Base-by-base conservation (phyloP, 2,797 vertebrate species). In the Macropus fuliginosus region DNA sequence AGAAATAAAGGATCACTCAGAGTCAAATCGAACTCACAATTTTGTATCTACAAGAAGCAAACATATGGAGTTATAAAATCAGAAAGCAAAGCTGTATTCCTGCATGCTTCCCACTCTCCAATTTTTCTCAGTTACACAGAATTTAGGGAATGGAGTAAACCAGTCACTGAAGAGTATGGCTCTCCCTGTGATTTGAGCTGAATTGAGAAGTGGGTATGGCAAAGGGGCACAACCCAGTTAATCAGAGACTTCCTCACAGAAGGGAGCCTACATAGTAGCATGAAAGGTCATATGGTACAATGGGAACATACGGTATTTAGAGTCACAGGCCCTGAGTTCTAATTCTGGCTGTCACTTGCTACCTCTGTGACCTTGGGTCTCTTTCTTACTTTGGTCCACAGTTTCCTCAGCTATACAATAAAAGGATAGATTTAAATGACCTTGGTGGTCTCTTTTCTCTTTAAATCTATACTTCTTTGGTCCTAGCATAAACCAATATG, bases 231-330 rank as follows among this genome's bases (percentile, higher is more conserved):
- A 34, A 13, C 12, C 4, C 13, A 87, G 21, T 87, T 87, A 50
- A 87, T 87, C 40, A 87, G 3, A 21, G 9, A 0, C 74, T 87
- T 50, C 21, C 21, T 34, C 54, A 0, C 0, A 21, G 59, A 46
- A 16, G n/a, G 0, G 2, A 46, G 27, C 40, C 24, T 40, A 4
- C 0, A 56, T 4, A 10, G 13, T 6, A 90, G 13, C 0, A 0
- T 0, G 40, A 54, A n/a, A 89, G 56, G 21, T 28, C 1, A 2
- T 3, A 54, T 28, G 0, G 13, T 1, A 0, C 0, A 13, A 34
- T 0, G n/a, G 50, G 90, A 34, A 81, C 0, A 14, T 46, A n/a
- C 10, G 1, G 18, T 27, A 56, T 9, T 16, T 5, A 4, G 13
- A 46, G 34, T 16, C 11, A 28, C 18, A 55, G n/a, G 54, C 52